Evolutionary conservation across 2,888 invertebrate species (phyloP).

Genomic region (Cephus nigrinus): DNA sequence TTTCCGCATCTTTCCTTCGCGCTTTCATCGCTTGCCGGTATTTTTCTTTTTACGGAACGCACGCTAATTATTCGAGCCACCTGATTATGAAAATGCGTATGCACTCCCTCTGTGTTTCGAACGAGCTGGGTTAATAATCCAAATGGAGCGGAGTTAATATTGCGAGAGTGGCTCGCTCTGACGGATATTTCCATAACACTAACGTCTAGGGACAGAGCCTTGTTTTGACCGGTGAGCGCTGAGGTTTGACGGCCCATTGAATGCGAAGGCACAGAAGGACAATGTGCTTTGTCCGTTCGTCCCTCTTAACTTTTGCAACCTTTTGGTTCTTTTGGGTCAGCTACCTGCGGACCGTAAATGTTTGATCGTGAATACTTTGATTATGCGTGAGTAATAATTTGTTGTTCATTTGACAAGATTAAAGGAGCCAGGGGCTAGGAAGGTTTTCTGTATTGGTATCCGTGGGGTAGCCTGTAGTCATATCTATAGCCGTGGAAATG

Average conservation of each 20-base stretch:
- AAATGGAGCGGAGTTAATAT: conserved; percentile 30
- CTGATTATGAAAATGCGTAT: conserved; percentile 23
- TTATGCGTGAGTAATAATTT: neutral
- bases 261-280: neutral
- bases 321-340: neutral
- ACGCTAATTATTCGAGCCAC: neutral
- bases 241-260: neutral
- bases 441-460: neutral
- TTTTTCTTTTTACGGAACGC: neutral
- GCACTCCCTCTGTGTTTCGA: neutral
- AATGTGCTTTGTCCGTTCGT: no score
- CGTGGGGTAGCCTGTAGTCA: neutral
- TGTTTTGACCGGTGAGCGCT: conserved; percentile 21
- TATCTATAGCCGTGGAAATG: neutral
- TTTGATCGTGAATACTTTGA: neutral
- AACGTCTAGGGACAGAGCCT: conserved; percentile 28
- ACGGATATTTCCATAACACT: neutral
- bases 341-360: neutral
- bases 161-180: neutral
- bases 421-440: neutral
- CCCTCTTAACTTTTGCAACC: neutral
- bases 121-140: conserved; percentile 35
- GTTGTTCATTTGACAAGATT: neutral
- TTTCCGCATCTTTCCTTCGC: neutral
- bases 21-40: neutral